Evolutionary conservation across 2,888 invertebrate species (phyloP).

Genomic region (Heliconius erato): DNA sequence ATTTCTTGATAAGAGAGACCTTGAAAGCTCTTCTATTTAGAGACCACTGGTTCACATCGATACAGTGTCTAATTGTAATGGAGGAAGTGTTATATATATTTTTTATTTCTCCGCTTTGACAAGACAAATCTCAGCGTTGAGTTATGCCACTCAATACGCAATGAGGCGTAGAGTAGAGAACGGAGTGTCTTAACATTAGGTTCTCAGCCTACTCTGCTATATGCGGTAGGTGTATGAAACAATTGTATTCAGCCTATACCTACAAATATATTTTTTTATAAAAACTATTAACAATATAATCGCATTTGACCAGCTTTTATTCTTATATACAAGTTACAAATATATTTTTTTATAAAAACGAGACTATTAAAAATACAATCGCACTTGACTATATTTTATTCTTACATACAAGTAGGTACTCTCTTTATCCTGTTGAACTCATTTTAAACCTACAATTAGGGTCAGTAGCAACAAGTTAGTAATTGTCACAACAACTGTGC

Average conservation of each 20-base stretch:
- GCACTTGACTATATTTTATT: neutral
- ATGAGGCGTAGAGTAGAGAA: too few relatives aligned
- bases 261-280: neutral
- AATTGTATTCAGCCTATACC: neutral
- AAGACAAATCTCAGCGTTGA: too few relatives aligned
- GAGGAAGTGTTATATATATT: too few relatives aligned
- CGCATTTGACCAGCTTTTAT: neutral
- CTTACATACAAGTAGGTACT: neutral
- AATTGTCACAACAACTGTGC: slow-evolving; percentile 39
- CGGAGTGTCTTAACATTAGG: neutral
- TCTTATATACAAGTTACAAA: neutral
- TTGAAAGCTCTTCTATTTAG: too few relatives aligned
- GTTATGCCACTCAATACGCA: too few relatives aligned
- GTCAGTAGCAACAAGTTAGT: slow-evolving; percentile 44
- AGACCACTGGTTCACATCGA: too few relatives aligned
- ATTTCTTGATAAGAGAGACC: too few relatives aligned
- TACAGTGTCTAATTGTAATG: too few relatives aligned
- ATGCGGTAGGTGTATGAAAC: too few relatives aligned
- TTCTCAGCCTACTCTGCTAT: neutral
- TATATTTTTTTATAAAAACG: neutral
- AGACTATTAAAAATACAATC: neutral
- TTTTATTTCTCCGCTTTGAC: too few relatives aligned
- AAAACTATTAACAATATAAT: neutral
- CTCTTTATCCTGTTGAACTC: slow-evolving; percentile 14
- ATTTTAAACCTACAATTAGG: slow-evolving; percentile 40